Evolutionary conservation across 2,113 vertebrate species (phyloP), one percentile per base, ranked within the genome.

Genomic region (Chlorocebus sabaeus): DNA sequence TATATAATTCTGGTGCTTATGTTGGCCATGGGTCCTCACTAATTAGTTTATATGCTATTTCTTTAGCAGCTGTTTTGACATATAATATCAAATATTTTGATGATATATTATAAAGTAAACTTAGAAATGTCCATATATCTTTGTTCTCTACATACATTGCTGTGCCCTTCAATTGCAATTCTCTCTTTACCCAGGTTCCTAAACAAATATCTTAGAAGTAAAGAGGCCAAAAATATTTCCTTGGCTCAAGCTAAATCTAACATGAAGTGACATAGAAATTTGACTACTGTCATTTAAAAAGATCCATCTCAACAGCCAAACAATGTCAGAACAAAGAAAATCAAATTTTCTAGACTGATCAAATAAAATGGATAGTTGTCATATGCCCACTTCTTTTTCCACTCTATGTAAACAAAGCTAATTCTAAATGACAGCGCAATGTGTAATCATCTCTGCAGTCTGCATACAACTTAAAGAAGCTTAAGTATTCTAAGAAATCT

Each of bases 261-360:
- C 48, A 87, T 57, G 92, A 84, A 91, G 25, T 70, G 72, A 90
- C 90, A 92, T 23, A 61, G 20, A 92, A 93, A 84, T 89, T 89
- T 73, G 45, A 96, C 45, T 59, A 80, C 73, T 89, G 76, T 59
- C 22, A 75, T 64, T 84, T 90, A 92, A 93, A 75, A 43, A 94
- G 70, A 95, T 75, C 52, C 12, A 59, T 87, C 55, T 55, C 76
- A 70, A 87, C 83, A 92, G 70, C n/a, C 85, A 96, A 96, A 76
- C 43, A 93, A 45, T 84, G 75, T 70, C 78, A 96, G 57, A 90
- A 64, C 32, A 83, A 96, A 88, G 75, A 72, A 96, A 98, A 97
- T 92, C 8, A 97, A 87, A 92, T 95, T 95, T 83, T 70, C 48
- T 88, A 45, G 70, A 45, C 61, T 72, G 80, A 73, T 89, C 78